Evolutionary conservation across 2,888 invertebrate genomes (phyloP), one percentile per base, ranked within the genome.

Genomic region (Chaetogeoica ovagalla): DNA sequence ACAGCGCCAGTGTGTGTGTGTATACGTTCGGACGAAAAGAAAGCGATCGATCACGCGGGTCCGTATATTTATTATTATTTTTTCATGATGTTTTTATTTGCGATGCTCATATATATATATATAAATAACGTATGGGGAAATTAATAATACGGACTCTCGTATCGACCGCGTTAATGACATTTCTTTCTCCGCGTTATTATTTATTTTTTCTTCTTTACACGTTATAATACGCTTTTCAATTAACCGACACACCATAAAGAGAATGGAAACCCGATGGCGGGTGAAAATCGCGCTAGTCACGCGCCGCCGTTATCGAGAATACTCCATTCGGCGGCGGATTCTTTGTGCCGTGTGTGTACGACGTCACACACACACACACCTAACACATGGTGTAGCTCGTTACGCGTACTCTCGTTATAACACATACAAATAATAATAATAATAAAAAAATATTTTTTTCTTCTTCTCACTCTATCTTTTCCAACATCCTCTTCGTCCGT

Each of bases 201-300:
- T 57, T 52, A n/a, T 55, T 65, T 70, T 39, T 57, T 68, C 39
- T 48, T 79, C 39, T 52, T 23, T 30, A 1, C 2, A 1, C 63
- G 71, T 79, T 79, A 71, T 79, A 79, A n/a, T 30, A 30, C 4
- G 30, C 79, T 79, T 79, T 79, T 79, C 79, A 79, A 79, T 79
- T 79, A 79, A 79, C 79, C 79, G 71, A 79, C n/a, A n/a, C n/a
- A n/a, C 79, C 79, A 79, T 79, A 79, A 79, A 79, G 70, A 70
- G 79, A 79, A 79, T 79, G 71, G 79, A 79, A 79, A 79, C 79
- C 30, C 79, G 79, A 79, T 79, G 71, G 79, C 60, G 60, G 63
- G 71, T 63, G 79, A 65, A 63, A 79, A 79, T 70, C 70, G 71
- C 79, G 79, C 79, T 65, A 79, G 79, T 79, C 79, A 79, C 79